A percentile compares a stretch with the other conserved stretches of the same genome.
Conservation (phyloP, 1,140 invertebrate genomes). For the Babylonia areolata region DNA sequence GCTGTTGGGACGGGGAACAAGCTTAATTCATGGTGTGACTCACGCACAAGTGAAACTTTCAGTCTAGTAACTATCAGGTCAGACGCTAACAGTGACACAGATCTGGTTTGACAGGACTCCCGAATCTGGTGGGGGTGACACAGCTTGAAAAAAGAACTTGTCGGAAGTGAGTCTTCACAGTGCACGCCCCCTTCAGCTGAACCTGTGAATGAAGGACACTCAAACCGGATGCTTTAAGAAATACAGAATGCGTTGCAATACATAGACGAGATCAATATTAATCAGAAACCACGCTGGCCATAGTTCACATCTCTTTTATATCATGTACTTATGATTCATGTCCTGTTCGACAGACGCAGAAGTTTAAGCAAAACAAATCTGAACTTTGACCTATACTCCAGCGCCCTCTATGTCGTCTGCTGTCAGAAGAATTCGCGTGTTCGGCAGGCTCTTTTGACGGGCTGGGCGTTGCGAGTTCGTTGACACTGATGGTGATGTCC, state of each 20-base stretch:
- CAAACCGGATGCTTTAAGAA: background rate
- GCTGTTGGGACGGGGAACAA: background rate
- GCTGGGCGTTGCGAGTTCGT: too few relatives aligned
- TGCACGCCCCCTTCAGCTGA: background rate
- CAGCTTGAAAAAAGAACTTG: background rate
- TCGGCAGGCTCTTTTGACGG: too few relatives aligned
- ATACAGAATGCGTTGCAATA: background rate
- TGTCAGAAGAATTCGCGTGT: too few relatives aligned
- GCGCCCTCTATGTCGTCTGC: constrained; percentile 1
- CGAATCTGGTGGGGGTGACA: too few relatives aligned
- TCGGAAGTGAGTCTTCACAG: background rate
- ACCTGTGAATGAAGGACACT: background rate
- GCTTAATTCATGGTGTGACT: background rate
- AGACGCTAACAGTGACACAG: too few relatives aligned
- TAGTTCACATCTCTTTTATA: background rate
- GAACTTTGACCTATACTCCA: background rate
- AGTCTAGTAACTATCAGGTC: too few relatives aligned
- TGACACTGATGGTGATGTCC: too few relatives aligned
- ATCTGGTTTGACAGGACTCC: too few relatives aligned
- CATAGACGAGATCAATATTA: background rate
- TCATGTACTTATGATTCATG: too few relatives aligned
- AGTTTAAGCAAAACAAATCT: background rate
- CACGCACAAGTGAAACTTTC: background rate
- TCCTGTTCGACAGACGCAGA: background rate
- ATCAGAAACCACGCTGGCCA: background rate